Conservation (phyloP, 2,888 invertebrate species). For the Nysson spinosus region DNA sequence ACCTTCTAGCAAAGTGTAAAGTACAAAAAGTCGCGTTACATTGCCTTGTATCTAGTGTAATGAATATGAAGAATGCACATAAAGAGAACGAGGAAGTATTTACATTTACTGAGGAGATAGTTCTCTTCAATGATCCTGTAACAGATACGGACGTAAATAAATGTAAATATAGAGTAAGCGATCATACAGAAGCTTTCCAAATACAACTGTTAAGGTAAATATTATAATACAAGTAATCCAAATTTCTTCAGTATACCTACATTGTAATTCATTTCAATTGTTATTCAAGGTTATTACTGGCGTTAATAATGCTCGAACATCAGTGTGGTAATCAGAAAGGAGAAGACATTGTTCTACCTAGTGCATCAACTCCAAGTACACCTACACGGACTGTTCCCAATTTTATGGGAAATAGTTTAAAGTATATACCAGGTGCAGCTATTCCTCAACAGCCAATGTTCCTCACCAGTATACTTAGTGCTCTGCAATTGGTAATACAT, state of each 20-base stretch:
- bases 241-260: neutral
- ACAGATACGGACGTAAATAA: constrained; percentile 77
- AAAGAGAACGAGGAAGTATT: constrained; percentile 78
- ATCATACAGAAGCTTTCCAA: constrained; percentile 85
- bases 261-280: constrained; percentile 5
- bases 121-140: constrained; percentile 84
- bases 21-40: constrained; percentile 91
- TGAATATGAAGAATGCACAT: constrained; percentile 79
- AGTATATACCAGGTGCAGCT: constrained; percentile 82
- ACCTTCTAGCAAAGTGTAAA: constrained; percentile 86
- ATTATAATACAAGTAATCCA: neutral
- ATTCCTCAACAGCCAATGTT: constrained; percentile 91
- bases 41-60: constrained; percentile 87
- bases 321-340: constrained; percentile 81
- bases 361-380: constrained; percentile 61
- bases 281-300: constrained; percentile 80
- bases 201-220: constrained; percentile 81
- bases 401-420: constrained; percentile 76
- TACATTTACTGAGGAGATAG: constrained; percentile 86
- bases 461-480: constrained; percentile 86
- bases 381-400: constrained; percentile 67
- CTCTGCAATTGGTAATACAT: constrained; percentile 80
- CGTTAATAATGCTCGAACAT: constrained; percentile 87
- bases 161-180: constrained; percentile 80
- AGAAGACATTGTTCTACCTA: constrained; percentile 71